Percentiles rank a stretch among this genome's conserved stretches.
phyloP scores from a whole-genome alignment of 1,140 invertebrate species.

The Zaprionus tsacasi region DNA sequence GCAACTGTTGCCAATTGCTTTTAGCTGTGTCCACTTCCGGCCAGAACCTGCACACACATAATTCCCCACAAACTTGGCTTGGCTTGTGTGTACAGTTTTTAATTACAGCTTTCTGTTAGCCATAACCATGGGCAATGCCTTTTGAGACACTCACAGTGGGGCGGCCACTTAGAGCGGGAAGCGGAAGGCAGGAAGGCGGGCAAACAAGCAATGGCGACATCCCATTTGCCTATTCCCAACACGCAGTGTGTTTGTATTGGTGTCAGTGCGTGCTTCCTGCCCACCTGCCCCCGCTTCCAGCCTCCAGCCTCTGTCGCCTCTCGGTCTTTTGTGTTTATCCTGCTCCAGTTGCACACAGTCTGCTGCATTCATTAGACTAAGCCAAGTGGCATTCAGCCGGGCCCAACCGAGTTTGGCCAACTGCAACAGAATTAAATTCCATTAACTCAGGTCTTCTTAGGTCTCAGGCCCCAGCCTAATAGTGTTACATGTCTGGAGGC shows the following conservation, averaged over 20 bases:
- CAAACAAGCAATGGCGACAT: constrained; percentile 47
- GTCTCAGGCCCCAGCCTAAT: constrained; percentile 39
- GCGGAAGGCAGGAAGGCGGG: background rate
- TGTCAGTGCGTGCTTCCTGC: constrained; percentile 56
- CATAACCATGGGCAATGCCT: constrained; percentile 66
- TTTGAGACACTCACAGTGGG: constrained; percentile 33
- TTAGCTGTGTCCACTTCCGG: constrained; percentile 56
- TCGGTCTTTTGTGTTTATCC: constrained; percentile 65
- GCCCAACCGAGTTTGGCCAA: constrained; percentile 21
- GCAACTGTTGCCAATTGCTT: constrained; percentile 56
- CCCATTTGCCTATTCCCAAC: constrained; percentile 46
- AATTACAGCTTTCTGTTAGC: constrained; percentile 68
- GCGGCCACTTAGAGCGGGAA: constrained; percentile 20
- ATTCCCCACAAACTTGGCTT: constrained; percentile 46
- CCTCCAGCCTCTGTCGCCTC: background rate
- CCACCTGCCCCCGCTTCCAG: background rate
- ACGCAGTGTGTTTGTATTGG: constrained; percentile 40
- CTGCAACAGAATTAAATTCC: constrained; percentile 66
- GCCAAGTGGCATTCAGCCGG: constrained; percentile 57
- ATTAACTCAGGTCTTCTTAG: constrained; percentile 45
- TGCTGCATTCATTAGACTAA: constrained; percentile 77
- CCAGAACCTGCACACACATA: constrained; percentile 51
- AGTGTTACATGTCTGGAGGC: constrained; percentile 69
- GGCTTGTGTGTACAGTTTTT: constrained; percentile 53
- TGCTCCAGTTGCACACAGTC: constrained; percentile 77